Percentiles rank a stretch among this genome's conserved stretches.
phyloP scores from a whole-genome alignment of 2,113 vertebrate species.

The Triplophysa dalaica region DNA sequence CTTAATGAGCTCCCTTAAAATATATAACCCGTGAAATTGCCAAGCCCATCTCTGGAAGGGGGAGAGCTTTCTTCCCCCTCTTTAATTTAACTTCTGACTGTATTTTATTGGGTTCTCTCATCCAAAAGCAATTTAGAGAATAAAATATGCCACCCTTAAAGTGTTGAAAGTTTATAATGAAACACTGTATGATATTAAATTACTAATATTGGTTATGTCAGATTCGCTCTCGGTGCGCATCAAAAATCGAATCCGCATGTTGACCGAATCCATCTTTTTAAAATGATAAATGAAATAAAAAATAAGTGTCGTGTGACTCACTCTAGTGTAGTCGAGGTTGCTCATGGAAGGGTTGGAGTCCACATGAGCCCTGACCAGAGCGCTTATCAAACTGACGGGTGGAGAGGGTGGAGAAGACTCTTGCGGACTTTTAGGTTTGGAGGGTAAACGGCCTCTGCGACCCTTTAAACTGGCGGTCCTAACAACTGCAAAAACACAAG shows the following conservation, averaged over 20 bases:
- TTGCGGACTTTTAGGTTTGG: conserved; percentile 98
- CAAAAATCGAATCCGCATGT: background rate
- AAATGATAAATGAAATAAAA: background rate
- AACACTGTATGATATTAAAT: conserved; percentile 52
- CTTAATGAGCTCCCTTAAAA: conserved; percentile 92
- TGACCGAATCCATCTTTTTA: background rate
- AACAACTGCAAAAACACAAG: conserved; percentile 77
- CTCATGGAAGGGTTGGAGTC: conserved; percentile 99
- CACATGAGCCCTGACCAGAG: conserved; percentile 95
- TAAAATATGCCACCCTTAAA: conserved; percentile 70
- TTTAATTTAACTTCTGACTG: conserved; percentile 80
- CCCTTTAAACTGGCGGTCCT: conserved; percentile 97
- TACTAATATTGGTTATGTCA: conserved; percentile 40
- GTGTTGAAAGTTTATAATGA: conserved; percentile 62
- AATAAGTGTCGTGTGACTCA: conserved; percentile 71
- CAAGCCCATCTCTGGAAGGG: conserved; percentile 77
- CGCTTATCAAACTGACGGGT: conserved; percentile 97
- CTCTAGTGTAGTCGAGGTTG: conserved; percentile 96
- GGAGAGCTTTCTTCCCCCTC: conserved; percentile 67
- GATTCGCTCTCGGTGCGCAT: background rate
- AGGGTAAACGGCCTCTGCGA: conserved; percentile 93
- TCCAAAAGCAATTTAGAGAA: conserved; percentile 81
- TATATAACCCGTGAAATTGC: conserved; percentile 95
- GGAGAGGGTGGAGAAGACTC: conserved; percentile 94
- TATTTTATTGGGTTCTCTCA: conserved; percentile 81